Percentiles rank a stretch among this genome's conserved stretches.
Conservation (phyloP, 2,888 invertebrate species). For the Acanthosoma haemorrhoidale region DNA sequence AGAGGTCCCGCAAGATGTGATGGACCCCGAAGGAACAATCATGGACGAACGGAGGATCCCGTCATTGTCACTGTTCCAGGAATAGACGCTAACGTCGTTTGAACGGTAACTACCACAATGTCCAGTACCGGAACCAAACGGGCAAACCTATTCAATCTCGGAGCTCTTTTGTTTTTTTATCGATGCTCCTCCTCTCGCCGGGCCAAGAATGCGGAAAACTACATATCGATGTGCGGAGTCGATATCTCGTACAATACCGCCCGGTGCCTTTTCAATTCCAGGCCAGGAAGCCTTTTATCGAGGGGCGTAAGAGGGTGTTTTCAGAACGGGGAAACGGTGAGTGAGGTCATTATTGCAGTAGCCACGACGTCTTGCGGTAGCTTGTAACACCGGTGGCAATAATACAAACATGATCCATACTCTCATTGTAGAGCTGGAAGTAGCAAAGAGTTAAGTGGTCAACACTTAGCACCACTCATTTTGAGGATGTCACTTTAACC, state of each 20-base stretch:
- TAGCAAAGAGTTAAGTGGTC: too few species aligned
- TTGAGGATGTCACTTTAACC: too few species aligned
- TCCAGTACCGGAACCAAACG: conserved; percentile 25
- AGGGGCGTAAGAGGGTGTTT: too few species aligned
- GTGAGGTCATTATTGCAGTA: too few species aligned
- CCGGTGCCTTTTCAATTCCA: conserved; percentile 2
- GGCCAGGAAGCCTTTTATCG: too few species aligned
- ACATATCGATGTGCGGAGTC: not conserved
- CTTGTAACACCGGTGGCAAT: too few species aligned
- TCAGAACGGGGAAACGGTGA: conserved; percentile 9
- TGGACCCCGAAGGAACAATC: not conserved
- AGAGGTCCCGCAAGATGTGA: not conserved
- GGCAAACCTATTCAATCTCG: not conserved
- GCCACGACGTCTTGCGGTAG: too few species aligned
- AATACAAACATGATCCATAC: too few species aligned
- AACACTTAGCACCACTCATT: too few species aligned
- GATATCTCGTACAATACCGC: not conserved
- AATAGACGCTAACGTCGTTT: conserved; percentile 12
- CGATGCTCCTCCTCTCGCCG: not conserved
- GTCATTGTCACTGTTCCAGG: conserved; percentile 6
- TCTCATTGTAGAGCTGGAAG: too few species aligned
- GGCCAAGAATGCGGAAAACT: conserved; percentile 10
- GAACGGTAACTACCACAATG: not conserved
- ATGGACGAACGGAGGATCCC: not conserved
- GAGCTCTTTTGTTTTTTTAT: not conserved